Conservation (phyloP, 2,797 vertebrate species). For the Pantherophis vulpinus region DNA sequence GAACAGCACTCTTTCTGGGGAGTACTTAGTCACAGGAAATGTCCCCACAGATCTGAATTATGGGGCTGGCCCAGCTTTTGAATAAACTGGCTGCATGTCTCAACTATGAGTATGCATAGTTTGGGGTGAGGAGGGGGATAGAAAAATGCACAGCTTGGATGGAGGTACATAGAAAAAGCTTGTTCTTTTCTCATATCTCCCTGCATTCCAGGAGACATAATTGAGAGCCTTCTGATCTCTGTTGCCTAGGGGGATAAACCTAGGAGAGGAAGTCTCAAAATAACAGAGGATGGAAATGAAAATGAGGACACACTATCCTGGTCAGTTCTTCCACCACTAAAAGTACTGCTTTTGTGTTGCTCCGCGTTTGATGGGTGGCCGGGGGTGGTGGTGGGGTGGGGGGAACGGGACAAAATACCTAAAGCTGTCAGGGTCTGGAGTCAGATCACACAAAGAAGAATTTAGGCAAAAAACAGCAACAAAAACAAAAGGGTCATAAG, state of each 20-base stretch:
- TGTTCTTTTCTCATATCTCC: background rate
- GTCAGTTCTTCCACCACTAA: background rate
- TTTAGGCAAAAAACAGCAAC: background rate
- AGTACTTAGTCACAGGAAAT: background rate
- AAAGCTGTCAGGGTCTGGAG: background rate
- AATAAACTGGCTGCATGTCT: background rate
- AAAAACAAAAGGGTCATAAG: background rate
- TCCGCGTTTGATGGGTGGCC: background rate
- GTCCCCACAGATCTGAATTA: background rate
- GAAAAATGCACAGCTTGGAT: background rate
- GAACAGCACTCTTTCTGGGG: background rate
- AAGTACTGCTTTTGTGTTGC: background rate
- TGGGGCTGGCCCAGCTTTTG: background rate
- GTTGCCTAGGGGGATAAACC: background rate
- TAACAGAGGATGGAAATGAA: background rate
- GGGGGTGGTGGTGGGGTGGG: background rate
- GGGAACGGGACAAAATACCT: background rate
- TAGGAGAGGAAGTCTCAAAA: background rate
- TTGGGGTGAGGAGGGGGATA: background rate
- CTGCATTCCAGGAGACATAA: constrained; percentile 15
- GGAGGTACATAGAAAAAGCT: background rate
- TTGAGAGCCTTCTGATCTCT: background rate
- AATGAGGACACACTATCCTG: background rate
- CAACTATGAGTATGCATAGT: background rate
- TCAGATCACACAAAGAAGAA: background rate